Evolutionary conservation across 2,113 vertebrate genomes (phyloP), one percentile per base, ranked within the genome.

Genomic region (Callionymus lyra): DNA sequence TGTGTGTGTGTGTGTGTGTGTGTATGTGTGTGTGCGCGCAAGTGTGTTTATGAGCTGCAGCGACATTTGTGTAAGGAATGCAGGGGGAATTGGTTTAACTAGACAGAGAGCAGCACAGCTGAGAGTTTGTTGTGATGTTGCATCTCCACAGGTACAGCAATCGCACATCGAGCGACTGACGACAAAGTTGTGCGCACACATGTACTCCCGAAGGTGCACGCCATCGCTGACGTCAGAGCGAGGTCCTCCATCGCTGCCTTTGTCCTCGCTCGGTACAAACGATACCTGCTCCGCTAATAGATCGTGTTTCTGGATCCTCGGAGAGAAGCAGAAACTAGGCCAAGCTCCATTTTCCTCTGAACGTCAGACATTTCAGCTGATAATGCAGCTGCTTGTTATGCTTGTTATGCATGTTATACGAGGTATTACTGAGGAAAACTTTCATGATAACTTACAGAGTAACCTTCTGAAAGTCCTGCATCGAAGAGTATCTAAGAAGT

Each of bases 51-150:
- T 50, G 70, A 48, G 63, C 45, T 62, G 34, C n/a, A 33, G 38
- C 69, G 62, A 54, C 59, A 65, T 63, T 11, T 14, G 33, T 59
- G 56, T 58, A 42, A 74, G 70, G 66, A 74, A 70, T 52, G 57
- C 63, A 62, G 53, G 40, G 50, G 60, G 72, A 74, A 60, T 53
- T 58, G 47, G 68, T 68, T 51, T 72, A 80, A 76, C 65, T 44
- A 53, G 57, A 61, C 72, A 73, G 60, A 66, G 36, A 45, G 47
- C 41, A 59, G 47, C 41, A 53, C 45, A 46, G 52, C 44, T 6
- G 42, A 42, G 50, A 53, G 53, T 53, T 60, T 61, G 65, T 47
- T 46, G 79, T 71, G 75, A 76, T 63, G 49, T 48, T 50, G 55
- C 72, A 72, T 45, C 65, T 59, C 39, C 32, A 40, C 68, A 72